Conservation (phyloP, 2,797 vertebrate species). For the Euphonia xanthogaster region DNA sequence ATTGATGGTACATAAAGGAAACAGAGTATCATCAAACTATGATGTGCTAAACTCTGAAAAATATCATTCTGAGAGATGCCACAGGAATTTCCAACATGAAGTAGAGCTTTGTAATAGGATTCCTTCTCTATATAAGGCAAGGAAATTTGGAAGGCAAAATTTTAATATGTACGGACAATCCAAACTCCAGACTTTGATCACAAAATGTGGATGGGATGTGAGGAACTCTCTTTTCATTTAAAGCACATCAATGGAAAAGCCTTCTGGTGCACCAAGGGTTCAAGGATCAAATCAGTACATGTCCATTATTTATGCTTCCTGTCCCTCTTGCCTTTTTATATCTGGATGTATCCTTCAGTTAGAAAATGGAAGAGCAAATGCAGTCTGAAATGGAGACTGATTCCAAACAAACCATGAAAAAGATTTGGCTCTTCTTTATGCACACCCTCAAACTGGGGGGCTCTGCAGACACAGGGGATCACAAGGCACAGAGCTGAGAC, state of each 20-base stretch:
- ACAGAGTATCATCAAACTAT: neutral
- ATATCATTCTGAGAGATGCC: neutral
- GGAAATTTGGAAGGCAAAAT: neutral
- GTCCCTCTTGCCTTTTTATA: neutral
- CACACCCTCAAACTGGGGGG: neutral
- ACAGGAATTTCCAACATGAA: neutral
- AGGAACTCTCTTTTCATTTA: neutral
- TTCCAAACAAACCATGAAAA: neutral
- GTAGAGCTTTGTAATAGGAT: neutral
- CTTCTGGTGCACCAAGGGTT: neutral
- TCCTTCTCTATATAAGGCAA: neutral
- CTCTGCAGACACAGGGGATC: neutral
- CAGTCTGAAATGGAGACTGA: neutral
- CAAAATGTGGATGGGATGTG: neutral
- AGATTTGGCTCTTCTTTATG: neutral
- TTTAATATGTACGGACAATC: neutral
- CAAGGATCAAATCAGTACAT: neutral
- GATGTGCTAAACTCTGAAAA: neutral
- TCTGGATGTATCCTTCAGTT: neutral
- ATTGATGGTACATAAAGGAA: neutral
- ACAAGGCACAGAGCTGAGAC: neutral
- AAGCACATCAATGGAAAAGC: neutral
- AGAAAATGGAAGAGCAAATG: neutral
- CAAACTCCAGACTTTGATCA: neutral
- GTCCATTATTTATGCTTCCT: neutral